Evolutionary conservation across 2,113 vertebrate genomes (phyloP).

Genomic region (Glareola pratincola): DNA sequence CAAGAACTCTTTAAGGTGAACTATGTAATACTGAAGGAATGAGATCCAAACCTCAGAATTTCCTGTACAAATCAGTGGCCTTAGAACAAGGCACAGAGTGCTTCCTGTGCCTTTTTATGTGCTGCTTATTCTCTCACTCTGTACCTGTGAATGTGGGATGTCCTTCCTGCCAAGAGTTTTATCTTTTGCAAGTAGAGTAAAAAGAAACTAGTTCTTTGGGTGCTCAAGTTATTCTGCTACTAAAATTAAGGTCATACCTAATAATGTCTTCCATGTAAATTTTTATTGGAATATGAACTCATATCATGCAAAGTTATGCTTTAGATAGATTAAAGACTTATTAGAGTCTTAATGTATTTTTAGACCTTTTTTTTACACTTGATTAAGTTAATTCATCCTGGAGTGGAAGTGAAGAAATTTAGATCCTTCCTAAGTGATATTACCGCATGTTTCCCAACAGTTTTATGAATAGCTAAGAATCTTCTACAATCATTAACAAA

Average conservation of each 20-base stretch:
- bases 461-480: neutral
- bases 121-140: neutral
- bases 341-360: neutral
- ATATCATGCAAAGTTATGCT: neutral
- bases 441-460: accelerated
- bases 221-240: neutral
- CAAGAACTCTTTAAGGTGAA: neutral
- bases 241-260: neutral
- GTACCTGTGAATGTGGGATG: neutral
- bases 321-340: neutral
- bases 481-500: neutral
- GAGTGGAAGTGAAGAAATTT: neutral
- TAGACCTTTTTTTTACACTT: neutral
- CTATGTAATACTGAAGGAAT: neutral
- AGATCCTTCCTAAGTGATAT: neutral
- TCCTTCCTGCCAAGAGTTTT: neutral
- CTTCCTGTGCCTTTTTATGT: neutral
- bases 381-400: neutral
- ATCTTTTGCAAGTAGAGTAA: neutral
- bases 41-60: neutral
- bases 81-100: neutral
- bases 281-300: neutral
- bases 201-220: neutral
- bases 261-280: neutral
- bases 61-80: neutral